Conservation (phyloP, 2,797 vertebrate species). For the Takifugu ocellatus region DNA sequence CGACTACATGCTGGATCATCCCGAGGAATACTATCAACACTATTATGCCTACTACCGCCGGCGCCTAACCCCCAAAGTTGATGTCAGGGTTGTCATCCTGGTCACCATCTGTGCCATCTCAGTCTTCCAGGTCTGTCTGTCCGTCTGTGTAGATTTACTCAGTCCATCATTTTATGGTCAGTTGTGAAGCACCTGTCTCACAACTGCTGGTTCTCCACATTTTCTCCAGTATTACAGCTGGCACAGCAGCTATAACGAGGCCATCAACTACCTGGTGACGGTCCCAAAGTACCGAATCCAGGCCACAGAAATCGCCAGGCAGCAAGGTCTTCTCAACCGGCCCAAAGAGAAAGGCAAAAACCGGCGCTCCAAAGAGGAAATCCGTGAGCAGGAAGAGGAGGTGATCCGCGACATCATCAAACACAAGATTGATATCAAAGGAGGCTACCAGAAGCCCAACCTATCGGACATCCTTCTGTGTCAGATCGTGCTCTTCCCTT, state of each 20-base stretch:
- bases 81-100: constrained; percentile 88
- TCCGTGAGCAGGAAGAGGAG: constrained; percentile 92
- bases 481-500: constrained; percentile 86
- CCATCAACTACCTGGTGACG: constrained; percentile 91
- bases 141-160: not conserved
- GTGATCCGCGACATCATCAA: constrained; percentile 96
- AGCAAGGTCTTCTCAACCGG: constrained; percentile 90
- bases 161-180: too few relatives aligned
- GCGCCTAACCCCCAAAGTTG: constrained; percentile 88
- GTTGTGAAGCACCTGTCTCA: too few relatives aligned
- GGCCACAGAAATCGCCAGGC: constrained; percentile 89
- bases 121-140: constrained; percentile 83
- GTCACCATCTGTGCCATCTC: constrained; percentile 92
- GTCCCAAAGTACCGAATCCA: constrained; percentile 96
- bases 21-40: constrained; percentile 94
- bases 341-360: constrained; percentile 92
- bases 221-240: constrained; percentile 90
- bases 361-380: constrained; percentile 91
- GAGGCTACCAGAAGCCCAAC: constrained; percentile 94
- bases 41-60: constrained; percentile 95
- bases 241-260: constrained; percentile 97
- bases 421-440: constrained; percentile 97
- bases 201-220: not conserved
- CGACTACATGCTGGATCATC: constrained; percentile 97
- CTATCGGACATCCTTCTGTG: constrained; percentile 90